Conservation (phyloP, 37 sponge, comb jelly and placozoan genomes). For the Chondrosia reniformis region DNA sequence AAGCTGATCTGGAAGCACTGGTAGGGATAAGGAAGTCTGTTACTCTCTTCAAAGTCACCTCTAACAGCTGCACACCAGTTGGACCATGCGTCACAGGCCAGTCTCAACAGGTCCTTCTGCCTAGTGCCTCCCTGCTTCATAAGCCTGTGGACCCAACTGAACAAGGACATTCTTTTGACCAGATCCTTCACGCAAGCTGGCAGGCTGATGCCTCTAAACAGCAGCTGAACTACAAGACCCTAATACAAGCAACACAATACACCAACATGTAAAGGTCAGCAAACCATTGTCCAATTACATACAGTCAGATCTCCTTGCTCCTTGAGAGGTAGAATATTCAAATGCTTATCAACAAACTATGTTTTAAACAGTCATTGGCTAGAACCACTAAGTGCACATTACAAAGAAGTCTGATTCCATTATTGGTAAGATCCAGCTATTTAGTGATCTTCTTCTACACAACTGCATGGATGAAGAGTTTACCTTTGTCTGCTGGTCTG, state of each 20-base stretch:
- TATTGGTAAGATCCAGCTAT: no score
- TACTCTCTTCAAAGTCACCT: not conserved
- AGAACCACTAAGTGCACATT: no score
- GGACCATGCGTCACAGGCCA: not conserved
- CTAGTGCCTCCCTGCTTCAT: not conserved
- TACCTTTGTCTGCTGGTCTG: constrained; percentile 8
- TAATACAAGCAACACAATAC: not conserved
- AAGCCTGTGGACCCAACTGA: constrained; percentile 3
- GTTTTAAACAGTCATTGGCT: no score
- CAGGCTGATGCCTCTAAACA: not conserved
- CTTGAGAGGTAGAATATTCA: no score
- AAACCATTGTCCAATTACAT: not conserved
- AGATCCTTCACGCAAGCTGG: not conserved
- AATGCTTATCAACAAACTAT: no score
- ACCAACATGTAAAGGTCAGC: not conserved
- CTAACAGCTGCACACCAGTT: not conserved
- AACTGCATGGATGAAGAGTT: no score
- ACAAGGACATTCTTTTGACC: constrained; percentile 6
- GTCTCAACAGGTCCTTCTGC: not conserved
- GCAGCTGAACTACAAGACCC: constrained; percentile 13
- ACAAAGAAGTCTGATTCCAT: no score
- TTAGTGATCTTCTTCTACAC: no score
- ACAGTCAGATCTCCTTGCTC: no score
- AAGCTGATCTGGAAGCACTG: not conserved
- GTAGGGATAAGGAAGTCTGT: not conserved